phyloP scores from a whole-genome alignment of 2,797 vertebrate genomes.

The Megalops cyprinoides region DNA sequence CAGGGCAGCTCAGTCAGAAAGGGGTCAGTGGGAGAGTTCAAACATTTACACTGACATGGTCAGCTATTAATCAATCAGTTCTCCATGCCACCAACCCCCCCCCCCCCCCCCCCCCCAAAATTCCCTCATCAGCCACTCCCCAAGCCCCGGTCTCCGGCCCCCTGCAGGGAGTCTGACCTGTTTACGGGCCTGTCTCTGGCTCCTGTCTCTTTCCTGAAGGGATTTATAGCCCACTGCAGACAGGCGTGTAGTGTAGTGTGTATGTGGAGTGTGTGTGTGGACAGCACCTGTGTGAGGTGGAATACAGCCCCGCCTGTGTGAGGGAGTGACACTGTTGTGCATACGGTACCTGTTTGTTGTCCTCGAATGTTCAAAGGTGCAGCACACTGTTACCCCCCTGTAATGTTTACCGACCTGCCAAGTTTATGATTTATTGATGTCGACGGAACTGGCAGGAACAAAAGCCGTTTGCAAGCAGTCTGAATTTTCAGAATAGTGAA shows the following conservation, averaged over 20 bases:
- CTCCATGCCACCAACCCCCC: no score
- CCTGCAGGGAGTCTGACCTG: not conserved
- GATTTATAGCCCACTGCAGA: not conserved
- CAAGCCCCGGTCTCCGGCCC: constrained; percentile 1
- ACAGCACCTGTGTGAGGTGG: not conserved
- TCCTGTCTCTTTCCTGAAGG: not conserved
- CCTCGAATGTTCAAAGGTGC: no score
- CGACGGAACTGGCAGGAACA: not conserved
- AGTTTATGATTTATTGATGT: no score
- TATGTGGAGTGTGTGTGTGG: not conserved
- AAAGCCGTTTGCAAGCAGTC: not conserved
- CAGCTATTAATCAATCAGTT: constrained; percentile 8
- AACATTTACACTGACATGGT: constrained; percentile 13
- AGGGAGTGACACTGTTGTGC: no score
- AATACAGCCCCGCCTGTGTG: not conserved
- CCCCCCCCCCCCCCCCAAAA: constrained; percentile 6
- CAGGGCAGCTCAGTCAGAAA: not conserved
- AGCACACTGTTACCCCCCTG: no score
- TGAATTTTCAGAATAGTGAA: not conserved
- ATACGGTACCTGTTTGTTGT: no score
- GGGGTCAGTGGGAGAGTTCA: constrained; percentile 11
- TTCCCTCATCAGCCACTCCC: not conserved
- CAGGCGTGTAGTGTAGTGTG: no score
- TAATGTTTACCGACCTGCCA: no score
- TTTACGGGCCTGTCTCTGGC: constrained; percentile 22